Percentiles rank a stretch among this genome's conserved stretches.
These are phyloP conservation scores for Pica pica DNA, from an alignment of 2,113 vertebrate genomes.

Conservation along the genomic window DNA sequence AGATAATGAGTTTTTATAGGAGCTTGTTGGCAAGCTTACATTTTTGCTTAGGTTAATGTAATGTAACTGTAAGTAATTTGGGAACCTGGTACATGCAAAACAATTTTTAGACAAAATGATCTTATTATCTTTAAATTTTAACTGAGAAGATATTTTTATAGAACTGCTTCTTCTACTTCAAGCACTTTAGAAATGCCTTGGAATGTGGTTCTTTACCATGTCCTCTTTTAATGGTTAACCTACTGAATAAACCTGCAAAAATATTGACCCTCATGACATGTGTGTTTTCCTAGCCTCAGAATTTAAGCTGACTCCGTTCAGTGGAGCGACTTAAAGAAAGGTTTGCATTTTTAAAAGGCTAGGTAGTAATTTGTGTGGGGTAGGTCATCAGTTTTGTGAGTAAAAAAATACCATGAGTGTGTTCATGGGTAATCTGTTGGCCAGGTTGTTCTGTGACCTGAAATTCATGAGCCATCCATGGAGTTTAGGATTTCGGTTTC, in stretches of 20 bases:
- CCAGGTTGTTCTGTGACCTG: background rate
- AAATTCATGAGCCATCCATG: background rate
- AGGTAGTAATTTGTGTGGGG: background rate
- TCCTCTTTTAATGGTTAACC: background rate
- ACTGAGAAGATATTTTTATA: background rate
- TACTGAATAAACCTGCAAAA: background rate
- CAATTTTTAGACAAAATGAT: background rate
- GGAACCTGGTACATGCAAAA: background rate
- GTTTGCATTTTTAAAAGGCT: background rate
- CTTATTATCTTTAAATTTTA: background rate
- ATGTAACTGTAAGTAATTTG: conserved; percentile 37
- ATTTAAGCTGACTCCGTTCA: background rate
- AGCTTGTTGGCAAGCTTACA: conserved; percentile 33
- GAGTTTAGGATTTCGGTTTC: background rate
- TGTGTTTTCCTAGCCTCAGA: background rate
- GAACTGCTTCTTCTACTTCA: background rate
- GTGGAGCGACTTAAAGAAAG: background rate
- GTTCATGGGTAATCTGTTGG: background rate
- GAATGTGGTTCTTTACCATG: background rate
- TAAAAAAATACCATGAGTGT: background rate
- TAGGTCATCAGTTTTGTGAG: background rate
- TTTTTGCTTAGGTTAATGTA: conserved; percentile 35
- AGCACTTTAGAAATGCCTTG: background rate
- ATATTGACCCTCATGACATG: background rate
- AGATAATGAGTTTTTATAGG: background rate